These are phyloP conservation scores for Natrix natrix DNA, from an alignment of 2,797 vertebrate species.

Conservation along the genomic window DNA sequence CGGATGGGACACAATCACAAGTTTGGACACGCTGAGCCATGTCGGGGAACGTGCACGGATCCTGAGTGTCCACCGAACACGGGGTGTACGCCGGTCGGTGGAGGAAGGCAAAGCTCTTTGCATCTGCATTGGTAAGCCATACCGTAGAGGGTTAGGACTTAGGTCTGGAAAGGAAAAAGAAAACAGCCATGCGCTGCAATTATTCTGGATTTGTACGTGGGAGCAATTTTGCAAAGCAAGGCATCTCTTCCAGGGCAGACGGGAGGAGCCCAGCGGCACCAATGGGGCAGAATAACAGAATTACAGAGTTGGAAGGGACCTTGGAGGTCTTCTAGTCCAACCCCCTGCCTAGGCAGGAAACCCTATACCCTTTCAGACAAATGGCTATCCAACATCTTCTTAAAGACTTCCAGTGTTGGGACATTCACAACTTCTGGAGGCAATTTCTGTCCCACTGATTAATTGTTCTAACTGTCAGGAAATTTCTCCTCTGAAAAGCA, in stretches of 20 bases:
- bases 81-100: fast-evolving
- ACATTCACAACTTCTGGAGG: too few relatives aligned
- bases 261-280: not conserved
- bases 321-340: not conserved
- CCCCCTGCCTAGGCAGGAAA: not conserved
- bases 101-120: not conserved
- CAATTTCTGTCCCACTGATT: too few relatives aligned
- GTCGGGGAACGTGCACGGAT: fast-evolving
- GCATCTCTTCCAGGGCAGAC: too few relatives aligned
- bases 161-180: not conserved
- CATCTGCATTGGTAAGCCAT: conserved; percentile 3
- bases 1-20: not conserved
- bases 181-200: not conserved
- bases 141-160: fast-evolving
- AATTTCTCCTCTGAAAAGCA: too few relatives aligned
- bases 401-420: not conserved
- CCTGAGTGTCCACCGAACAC: fast-evolving
- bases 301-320: not conserved
- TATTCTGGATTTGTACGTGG: not conserved
- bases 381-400: not conserved
- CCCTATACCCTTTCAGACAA: not conserved
- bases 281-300: not conserved
- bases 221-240: not conserved
- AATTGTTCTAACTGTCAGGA: too few relatives aligned
- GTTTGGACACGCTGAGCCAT: too few relatives aligned